Evolutionary conservation across 2,113 vertebrate species (phyloP).

Genomic region (Proterorhinus semilunaris): DNA sequence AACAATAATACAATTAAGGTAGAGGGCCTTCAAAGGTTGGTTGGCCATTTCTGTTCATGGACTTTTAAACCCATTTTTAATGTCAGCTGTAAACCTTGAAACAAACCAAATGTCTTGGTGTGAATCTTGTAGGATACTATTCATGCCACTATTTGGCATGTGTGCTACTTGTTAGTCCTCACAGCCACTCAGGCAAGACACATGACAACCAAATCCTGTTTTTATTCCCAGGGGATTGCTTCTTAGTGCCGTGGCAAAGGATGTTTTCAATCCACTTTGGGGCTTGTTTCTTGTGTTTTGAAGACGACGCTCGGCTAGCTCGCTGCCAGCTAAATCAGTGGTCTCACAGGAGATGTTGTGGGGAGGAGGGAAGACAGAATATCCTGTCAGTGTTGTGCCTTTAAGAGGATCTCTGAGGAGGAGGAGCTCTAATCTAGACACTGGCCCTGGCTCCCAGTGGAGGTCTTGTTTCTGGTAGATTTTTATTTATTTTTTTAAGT

Average conservation of each 20-base stretch:
- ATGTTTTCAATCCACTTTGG: conserved; percentile 39
- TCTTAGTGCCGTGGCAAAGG: conserved; percentile 34
- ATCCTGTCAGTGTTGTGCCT: conserved; percentile 49
- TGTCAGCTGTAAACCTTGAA: not conserved
- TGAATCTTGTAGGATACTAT: not conserved
- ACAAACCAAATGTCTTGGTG: not conserved
- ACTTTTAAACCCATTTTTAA: too few species aligned
- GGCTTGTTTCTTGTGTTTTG: conserved; percentile 18
- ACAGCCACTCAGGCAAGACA: conserved; percentile 39
- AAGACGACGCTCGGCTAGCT: conserved; percentile 32
- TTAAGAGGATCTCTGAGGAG: conserved; percentile 53
- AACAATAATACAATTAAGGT: too few species aligned
- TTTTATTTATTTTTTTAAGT: conserved; percentile 7
- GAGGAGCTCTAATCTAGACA: conserved; percentile 55
- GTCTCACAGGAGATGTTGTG: conserved; percentile 63
- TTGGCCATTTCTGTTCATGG: too few species aligned
- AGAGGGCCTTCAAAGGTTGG: too few species aligned
- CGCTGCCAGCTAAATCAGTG: conserved; percentile 55
- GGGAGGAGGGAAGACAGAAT: conserved; percentile 49
- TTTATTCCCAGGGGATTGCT: conserved; percentile 30
- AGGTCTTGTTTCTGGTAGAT: conserved; percentile 19
- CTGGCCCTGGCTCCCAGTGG: conserved; percentile 41
- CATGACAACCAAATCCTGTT: conserved; percentile 15
- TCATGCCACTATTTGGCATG: not conserved
- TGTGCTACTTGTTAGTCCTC: conserved; percentile 22